Evolutionary conservation across 2,113 vertebrate genomes (phyloP).

Genomic region (Psittacula cyanocephala): DNA sequence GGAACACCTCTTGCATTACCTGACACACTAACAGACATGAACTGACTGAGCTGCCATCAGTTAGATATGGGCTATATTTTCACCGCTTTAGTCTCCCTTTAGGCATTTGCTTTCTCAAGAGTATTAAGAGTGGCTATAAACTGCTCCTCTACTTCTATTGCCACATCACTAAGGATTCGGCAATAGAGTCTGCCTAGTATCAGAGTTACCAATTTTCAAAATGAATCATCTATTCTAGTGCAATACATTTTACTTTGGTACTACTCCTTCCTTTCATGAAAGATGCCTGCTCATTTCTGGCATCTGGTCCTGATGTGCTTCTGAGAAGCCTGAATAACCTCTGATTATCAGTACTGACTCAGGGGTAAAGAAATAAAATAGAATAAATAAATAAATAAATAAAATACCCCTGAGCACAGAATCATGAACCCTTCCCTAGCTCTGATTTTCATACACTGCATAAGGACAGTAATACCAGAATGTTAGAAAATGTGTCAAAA

Average conservation of each 20-base stretch:
- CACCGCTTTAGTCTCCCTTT: background rate
- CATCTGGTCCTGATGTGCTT: conserved; percentile 44
- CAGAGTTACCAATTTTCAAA: conserved; percentile 19
- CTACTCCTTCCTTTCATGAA: background rate
- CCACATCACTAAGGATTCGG: conserved; percentile 2
- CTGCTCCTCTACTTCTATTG: background rate
- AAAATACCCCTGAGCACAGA: background rate
- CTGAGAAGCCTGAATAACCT: conserved; percentile 60
- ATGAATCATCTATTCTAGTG: conserved; percentile 20
- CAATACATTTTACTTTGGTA: conserved; percentile 9
- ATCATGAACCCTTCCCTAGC: conserved; percentile 10
- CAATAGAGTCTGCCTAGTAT: background rate
- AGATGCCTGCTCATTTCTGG: background rate
- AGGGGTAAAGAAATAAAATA: background rate
- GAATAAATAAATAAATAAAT: background rate
- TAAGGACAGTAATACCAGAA: conserved; percentile 9
- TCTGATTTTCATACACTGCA: background rate
- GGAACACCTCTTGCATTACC: background rate
- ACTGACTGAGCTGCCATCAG: background rate
- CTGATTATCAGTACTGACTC: conserved; percentile 46
- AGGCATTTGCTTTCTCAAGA: background rate
- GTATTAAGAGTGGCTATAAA: background rate
- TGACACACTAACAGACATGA: background rate
- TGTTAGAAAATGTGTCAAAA: conserved; percentile 20
- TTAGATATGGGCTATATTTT: background rate